Evolutionary conservation across 2,113 vertebrate genomes (phyloP), one percentile per base, ranked within the genome.

Genomic region (Microtus ochrogaster): DNA sequence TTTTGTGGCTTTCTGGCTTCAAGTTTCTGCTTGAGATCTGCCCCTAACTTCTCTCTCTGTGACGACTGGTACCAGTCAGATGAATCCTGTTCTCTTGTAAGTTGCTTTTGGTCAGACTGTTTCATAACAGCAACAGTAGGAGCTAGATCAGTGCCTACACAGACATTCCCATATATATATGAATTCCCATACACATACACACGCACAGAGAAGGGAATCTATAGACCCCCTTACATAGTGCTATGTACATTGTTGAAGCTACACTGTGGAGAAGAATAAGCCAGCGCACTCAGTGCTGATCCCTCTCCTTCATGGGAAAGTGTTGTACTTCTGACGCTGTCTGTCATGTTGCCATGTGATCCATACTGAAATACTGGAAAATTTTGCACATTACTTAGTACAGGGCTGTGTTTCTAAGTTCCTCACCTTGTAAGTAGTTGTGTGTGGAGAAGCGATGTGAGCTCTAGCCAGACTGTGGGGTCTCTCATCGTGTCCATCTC

Each of bases 311-410:
- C 16, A 70, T 14, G 36, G 16, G 52, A 81, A 36, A 49, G 30
- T 33, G 21, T 2, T 47, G 63, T 47, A 26, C 74, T 55, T 89
- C 78, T 28, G 28, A 41, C 17, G 33, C 33, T 41, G 36, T 4
- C 24, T 13, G 78, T 0, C 9, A 7, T 28, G 28, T 26, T 0
- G 5, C 28, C 17, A 3, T 14, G 8, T 44, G 28, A 7, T 21
- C 36, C 36, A 47, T 17, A 10, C 13, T 49, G 8, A 58, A 14
- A 3, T 17, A 44, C 52, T 13, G 63, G n/a, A 8, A 3, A 19
- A 49, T 24, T 88, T 58, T 33, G 63, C 30, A 52, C 26, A 65
- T 41, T 55, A 28, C 66, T 85, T 92, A 76, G 39, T 41, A 19
- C 30, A 28, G 47, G 28, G 65, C 49, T 33, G 2, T 16, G 5